Evolutionary conservation across 2,888 invertebrate species (phyloP).

Genomic region (Drosophila mimetica): DNA sequence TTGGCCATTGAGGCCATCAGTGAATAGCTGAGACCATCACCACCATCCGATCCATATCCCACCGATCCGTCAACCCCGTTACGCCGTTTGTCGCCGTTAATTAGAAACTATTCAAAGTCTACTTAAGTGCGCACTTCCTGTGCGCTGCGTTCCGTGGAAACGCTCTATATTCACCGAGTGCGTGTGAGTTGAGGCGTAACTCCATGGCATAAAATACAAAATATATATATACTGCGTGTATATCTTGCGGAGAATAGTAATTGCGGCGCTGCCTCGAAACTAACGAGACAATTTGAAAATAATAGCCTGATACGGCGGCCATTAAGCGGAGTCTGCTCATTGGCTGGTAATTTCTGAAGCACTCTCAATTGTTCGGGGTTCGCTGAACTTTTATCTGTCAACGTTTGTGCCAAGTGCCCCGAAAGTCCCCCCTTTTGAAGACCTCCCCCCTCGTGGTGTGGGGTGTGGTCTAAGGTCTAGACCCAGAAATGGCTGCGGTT

Average conservation of each 20-base stretch:
- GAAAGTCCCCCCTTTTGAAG: conserved; percentile 24
- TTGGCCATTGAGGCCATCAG: conserved; percentile 33
- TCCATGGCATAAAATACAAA: conserved; percentile 18
- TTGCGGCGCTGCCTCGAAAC: conserved; percentile 66
- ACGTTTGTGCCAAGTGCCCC: conserved; percentile 48
- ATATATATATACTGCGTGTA: conserved; percentile 24
- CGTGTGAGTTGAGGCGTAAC: conserved; percentile 71
- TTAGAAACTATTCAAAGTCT: conserved; percentile 78
- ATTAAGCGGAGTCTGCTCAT: conserved; percentile 65
- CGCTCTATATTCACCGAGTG: conserved; percentile 38
- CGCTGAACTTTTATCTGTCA: conserved; percentile 75
- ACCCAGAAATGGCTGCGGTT: conserved; percentile 46
- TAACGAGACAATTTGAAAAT: conserved; percentile 79
- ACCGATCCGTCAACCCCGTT: conserved; percentile 55
- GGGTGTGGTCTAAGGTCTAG: conserved; percentile 39
- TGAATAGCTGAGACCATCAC: conserved; percentile 28
- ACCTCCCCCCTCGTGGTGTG: conserved; percentile 43
- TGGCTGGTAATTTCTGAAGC: conserved; percentile 48
- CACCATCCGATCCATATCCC: conserved; percentile 22
- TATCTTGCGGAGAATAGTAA: conserved; percentile 71
- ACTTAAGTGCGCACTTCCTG: conserved; percentile 77
- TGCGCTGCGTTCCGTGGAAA: conserved; percentile 25
- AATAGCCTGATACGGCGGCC: conserved; percentile 74
- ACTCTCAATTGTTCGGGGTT: conserved; percentile 56
- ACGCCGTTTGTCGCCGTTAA: conserved; percentile 71